A percentile compares a stretch with the other conserved stretches of the same genome.
Evolutionary conservation across 2,888 invertebrate species (phyloP).

Genomic region (Aphodius granarius): DNA sequence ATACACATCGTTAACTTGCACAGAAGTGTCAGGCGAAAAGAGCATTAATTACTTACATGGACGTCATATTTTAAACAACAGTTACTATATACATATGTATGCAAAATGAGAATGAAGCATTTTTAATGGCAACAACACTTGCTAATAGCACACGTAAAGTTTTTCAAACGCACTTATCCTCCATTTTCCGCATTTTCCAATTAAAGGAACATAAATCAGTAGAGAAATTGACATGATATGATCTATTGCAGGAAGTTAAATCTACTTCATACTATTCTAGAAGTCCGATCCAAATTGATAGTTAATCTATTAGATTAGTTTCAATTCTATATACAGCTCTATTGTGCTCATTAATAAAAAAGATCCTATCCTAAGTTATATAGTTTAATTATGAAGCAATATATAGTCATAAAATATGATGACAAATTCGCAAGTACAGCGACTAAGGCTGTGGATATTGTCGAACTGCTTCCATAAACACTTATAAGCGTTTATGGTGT

Average conservation of each 20-base stretch:
- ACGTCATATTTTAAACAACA: slow-evolving; percentile 7
- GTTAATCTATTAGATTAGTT: too few relatives aligned
- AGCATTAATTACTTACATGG: slow-evolving; percentile 3
- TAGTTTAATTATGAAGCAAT: too few relatives aligned
- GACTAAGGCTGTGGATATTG: too few relatives aligned
- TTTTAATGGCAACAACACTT: neutral
- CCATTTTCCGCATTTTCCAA: neutral
- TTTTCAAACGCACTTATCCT: neutral
- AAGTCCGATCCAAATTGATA: too few relatives aligned
- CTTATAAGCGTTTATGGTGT: too few relatives aligned
- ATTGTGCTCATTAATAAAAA: too few relatives aligned
- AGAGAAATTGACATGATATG: neutral
- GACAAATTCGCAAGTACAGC: too few relatives aligned
- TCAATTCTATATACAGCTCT: too few relatives aligned
- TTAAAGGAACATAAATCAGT: neutral
- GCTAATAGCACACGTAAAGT: neutral
- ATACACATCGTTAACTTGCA: slow-evolving; percentile 10
- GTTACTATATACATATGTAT: neutral
- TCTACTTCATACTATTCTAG: neutral
- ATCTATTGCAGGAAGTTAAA: neutral
- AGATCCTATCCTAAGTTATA: too few relatives aligned
- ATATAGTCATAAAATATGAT: too few relatives aligned
- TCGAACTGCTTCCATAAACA: too few relatives aligned
- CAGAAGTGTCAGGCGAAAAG: slow-evolving; percentile 7
- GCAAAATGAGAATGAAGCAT: neutral